Base-by-base conservation (phyloP, 2,888 invertebrate genomes). In the Fragum whitleyi region DNA sequence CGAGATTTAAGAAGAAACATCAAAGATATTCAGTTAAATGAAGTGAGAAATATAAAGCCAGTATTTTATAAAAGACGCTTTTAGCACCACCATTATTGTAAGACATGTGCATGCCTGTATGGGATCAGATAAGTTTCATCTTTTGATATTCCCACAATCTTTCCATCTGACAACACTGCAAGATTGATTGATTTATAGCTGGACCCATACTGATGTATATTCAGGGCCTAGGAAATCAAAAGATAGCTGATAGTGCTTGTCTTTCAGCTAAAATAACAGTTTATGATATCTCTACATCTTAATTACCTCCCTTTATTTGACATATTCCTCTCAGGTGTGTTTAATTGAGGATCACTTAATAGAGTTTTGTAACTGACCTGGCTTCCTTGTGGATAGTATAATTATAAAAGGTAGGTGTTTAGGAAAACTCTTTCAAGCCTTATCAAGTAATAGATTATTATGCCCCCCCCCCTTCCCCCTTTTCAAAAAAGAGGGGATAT, bases 131-230 rank as follows among this genome's bases (percentile, higher is more conserved):
- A 47, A 47, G 47, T 16, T n/a, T 19, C 14, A 26, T 3, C 57
- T 11, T 26, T 57, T 57, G 57, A 57, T 57, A 57, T 19, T 26
- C 42, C 65, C 42, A 42, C 65, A 42, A 65, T 65, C 65, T 26
- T 42, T n/a, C 26, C 21, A 65, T 65, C 65, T 65, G 65, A 65
- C 21, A 42, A 61, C 23, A 3, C 42, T 42, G 65, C 42, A 65
- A 14, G 26, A n/a, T 39, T 65, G 65, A 65, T 65, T 65, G 65
- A 65, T 65, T 65, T 65, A 65, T 65, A 36, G 65, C 42, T 42
- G 19, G 65, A 65, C 36, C 42, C 28, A 42, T 14, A 32, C 21
- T 65, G 65, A 65, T 65, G 42, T 21, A 42, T 23, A 23, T 19
- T 42, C 65, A 42, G 21, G 36, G n/a, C 5, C 23, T 9, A n/a